Evolutionary conservation across 2,113 vertebrate species (phyloP).

Genomic region (Euleptes europaea): DNA sequence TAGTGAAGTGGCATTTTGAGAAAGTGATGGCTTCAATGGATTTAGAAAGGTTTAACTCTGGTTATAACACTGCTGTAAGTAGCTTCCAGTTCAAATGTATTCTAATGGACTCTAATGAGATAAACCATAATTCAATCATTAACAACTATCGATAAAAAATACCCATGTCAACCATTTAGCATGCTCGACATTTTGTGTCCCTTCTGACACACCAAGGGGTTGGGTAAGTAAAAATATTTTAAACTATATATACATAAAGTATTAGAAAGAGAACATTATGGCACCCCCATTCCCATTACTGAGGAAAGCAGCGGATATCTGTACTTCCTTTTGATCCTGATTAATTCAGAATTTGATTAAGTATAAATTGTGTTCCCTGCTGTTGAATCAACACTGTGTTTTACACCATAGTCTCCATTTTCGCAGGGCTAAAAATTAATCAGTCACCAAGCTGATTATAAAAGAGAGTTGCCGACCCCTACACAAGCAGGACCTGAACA

Average conservation of each 20-base stretch:
- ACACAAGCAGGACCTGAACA: background rate
- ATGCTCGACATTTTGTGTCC: too few species aligned
- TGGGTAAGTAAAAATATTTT: too few species aligned
- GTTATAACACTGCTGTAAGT: background rate
- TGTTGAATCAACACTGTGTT: too few species aligned
- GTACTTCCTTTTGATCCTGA: background rate
- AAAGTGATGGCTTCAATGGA: background rate
- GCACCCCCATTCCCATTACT: too few species aligned
- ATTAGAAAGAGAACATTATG: too few species aligned
- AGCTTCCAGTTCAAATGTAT: slow-evolving; percentile 4
- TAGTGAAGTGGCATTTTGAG: background rate
- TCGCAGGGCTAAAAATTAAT: background rate
- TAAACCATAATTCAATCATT: background rate
- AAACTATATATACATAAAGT: too few species aligned
- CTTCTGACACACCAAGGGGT: too few species aligned
- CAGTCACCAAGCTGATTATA: fast-evolving
- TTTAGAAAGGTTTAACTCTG: too few species aligned
- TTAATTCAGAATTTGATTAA: too few species aligned
- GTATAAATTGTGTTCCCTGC: fast-evolving
- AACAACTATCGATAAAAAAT: background rate
- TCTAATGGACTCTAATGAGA: background rate
- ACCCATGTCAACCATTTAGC: background rate
- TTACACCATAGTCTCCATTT: too few species aligned
- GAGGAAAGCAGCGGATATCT: fast-evolving
- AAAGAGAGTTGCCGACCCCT: background rate